These are phyloP conservation scores for Myotis vivesi DNA, from an alignment of 2,797 vertebrate genomes.

Conservation along the genomic window DNA sequence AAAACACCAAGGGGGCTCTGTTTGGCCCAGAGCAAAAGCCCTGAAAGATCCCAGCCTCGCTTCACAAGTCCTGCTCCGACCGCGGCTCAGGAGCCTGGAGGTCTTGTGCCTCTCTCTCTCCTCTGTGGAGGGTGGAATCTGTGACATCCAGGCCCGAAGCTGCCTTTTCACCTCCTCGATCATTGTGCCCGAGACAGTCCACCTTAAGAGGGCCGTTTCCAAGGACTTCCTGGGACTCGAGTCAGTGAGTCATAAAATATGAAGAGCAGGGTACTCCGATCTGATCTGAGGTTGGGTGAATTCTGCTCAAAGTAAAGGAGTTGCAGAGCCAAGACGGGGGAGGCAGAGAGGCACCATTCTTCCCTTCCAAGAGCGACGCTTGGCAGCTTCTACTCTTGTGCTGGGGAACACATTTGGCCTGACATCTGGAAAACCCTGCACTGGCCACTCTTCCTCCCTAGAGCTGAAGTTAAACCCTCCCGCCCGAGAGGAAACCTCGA, in stretches of 20 bases:
- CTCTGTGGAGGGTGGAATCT: not conserved
- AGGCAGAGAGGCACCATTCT: not conserved
- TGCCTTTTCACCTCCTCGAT: not conserved
- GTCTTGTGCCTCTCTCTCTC: not conserved
- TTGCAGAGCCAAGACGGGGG: not conserved
- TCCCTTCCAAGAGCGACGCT: not conserved
- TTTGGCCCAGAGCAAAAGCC: not conserved
- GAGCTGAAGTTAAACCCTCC: not conserved
- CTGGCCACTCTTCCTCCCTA: not conserved
- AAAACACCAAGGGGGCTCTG: constrained; percentile 4
- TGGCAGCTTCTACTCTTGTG: not conserved
- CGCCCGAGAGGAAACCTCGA: not conserved
- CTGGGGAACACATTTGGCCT: not conserved
- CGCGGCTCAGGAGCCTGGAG: not conserved
- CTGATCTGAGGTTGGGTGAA: not conserved
- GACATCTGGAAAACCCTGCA: not conserved
- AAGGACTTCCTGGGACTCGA: not conserved
- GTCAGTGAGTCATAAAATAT: constrained; percentile 19
- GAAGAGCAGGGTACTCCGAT: not conserved
- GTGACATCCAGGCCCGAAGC: not conserved
- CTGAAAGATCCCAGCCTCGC: not conserved
- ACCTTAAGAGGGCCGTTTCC: not conserved
- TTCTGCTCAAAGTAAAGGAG: not conserved
- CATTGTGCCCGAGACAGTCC: not conserved
- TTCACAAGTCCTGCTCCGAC: not conserved